Percentiles rank a stretch among this genome's conserved stretches.
Evolutionary conservation across 2,113 vertebrate species (phyloP).

Genomic region (Pangasianodon gigas): DNA sequence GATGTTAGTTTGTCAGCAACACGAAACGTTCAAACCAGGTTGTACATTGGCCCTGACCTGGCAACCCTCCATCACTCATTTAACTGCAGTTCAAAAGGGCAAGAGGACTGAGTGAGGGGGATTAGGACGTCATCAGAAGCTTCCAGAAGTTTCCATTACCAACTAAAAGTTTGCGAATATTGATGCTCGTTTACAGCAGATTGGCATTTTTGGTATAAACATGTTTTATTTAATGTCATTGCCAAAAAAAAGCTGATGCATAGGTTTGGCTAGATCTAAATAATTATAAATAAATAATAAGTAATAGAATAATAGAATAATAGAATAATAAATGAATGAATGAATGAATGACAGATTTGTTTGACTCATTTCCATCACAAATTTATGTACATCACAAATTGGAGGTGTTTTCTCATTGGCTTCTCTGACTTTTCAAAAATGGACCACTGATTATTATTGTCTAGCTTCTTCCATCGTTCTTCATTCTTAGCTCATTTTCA

Average conservation of each 20-base stretch:
- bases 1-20: conserved; percentile 23
- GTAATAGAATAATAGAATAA: background rate
- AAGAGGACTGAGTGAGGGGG: background rate
- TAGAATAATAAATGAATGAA: background rate
- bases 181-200: background rate
- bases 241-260: background rate
- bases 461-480: too few species aligned
- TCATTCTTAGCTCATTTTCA: too few species aligned
- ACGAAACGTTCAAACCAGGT: background rate
- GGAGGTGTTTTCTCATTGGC: too few species aligned
- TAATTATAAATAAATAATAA: background rate
- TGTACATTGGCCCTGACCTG: conserved; percentile 45
- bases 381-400: background rate
- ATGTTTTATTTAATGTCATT: background rate
- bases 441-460: too few species aligned
- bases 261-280: background rate
- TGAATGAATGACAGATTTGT: background rate
- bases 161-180: background rate
- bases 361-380: background rate
- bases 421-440: too few species aligned
- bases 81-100: conserved; percentile 23
- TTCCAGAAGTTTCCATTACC: background rate
- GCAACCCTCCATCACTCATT: conserved; percentile 13
- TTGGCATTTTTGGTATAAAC: background rate
- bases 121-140: background rate